Conservation (phyloP, 2,113 vertebrate genomes). For the Boleophthalmus pectinirostris region DNA sequence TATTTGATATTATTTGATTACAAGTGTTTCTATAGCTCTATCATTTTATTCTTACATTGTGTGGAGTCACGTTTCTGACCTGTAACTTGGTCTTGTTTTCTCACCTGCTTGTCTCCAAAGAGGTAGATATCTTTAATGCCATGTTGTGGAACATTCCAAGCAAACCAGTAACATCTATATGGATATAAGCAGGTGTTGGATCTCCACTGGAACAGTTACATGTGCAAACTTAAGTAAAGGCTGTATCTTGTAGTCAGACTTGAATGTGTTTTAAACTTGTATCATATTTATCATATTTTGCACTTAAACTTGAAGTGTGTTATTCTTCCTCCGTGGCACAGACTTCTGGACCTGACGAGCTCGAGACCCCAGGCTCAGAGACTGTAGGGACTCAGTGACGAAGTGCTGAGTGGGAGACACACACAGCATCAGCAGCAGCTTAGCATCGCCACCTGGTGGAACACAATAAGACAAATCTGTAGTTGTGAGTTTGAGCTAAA, state of each 20-base stretch:
- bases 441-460: slow-evolving; percentile 83
- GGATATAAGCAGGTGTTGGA: no score
- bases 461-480: background rate
- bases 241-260: background rate
- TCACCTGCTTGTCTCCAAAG: no score
- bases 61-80: no score
- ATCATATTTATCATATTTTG: background rate
- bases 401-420: slow-evolving; percentile 81
- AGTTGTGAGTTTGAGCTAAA: background rate
- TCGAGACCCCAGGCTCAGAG: slow-evolving; percentile 78
- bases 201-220: no score
- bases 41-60: no score
- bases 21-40: no score
- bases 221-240: no score
- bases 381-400: slow-evolving; percentile 81
- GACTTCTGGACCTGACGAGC: slow-evolving; percentile 80
- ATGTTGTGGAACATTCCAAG: no score
- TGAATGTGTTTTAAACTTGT: background rate
- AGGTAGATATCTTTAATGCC: no score
- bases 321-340: slow-evolving; percentile 65
- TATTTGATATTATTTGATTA: no score
- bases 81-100: no score
- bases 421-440: slow-evolving; percentile 84
- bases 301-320: slow-evolving; percentile 61
- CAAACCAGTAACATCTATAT: no score